These are phyloP conservation scores for Hyaena hyaena DNA, from an alignment of 2,113 vertebrate species.

Conservation along the genomic window DNA sequence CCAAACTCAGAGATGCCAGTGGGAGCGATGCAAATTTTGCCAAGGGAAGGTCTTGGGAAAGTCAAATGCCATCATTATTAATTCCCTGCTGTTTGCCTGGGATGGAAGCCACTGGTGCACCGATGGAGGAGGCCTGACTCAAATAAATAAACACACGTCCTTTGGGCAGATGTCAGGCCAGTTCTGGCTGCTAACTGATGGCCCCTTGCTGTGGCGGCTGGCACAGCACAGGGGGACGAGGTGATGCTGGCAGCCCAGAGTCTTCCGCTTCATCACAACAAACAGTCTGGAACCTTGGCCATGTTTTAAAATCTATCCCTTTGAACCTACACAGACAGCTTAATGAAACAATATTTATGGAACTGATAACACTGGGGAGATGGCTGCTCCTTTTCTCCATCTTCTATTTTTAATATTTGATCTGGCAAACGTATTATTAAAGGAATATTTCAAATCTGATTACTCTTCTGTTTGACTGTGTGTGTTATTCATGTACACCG, in stretches of 20 bases:
- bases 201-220: rapidly evolving
- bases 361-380: slow-evolving; percentile 43
- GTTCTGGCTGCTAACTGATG: slow-evolving; percentile 6
- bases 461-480: slow-evolving; percentile 76
- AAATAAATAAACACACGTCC: slow-evolving; percentile 46
- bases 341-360: slow-evolving; percentile 80
- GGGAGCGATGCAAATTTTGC: not conserved
- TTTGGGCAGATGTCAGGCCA: slow-evolving; percentile 41
- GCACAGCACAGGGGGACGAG: not conserved
- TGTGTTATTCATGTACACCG: slow-evolving; percentile 62
- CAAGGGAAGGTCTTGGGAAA: slow-evolving; percentile 72
- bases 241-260: not conserved
- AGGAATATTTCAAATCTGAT: slow-evolving; percentile 82
- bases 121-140: not conserved
- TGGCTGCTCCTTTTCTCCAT: slow-evolving; percentile 60
- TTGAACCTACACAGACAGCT: slow-evolving; percentile 53
- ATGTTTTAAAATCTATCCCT: slow-evolving; percentile 61
- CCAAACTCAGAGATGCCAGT: not conserved
- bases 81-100: slow-evolving; percentile 54
- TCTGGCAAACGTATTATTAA: slow-evolving; percentile 78
- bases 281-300: slow-evolving; percentile 62
- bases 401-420: slow-evolving; percentile 81
- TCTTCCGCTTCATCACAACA: slow-evolving; percentile 34
- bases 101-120: slow-evolving; percentile 36
- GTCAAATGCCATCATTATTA: slow-evolving; percentile 68